Evolutionary conservation across 2,888 invertebrate species (phyloP), one percentile per base, ranked within the genome.

Genomic region (Galeopsomyia nigrocyanea): DNA sequence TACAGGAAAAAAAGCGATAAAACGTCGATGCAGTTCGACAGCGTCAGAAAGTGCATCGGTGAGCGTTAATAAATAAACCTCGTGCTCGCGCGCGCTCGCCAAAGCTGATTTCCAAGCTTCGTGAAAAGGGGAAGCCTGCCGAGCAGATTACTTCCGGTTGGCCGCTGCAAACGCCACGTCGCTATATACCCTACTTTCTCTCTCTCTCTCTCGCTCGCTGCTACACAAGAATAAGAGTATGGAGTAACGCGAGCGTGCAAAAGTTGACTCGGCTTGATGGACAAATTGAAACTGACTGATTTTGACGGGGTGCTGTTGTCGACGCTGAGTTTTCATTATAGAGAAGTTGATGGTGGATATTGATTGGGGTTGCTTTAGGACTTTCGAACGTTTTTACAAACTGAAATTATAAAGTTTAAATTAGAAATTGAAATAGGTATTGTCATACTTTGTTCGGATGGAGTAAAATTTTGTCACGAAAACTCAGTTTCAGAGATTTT

Each of bases 101-200:
- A 68, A 68, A 68, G 60, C 61, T 68, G 39, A 69, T 69, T 62
- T 39, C 62, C 57, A 51, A 39, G 68, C 46, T 17, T 51, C 61
- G 13, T 17, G 61, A 49, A 26, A 63, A 17, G 31, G 61, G 49
- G 71, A 75, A 76, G 65, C 75, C 76, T 76, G 74, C 75, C 76
- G 73, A 76, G 78, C 72, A 73, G 72, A 78, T 78, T 78, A 77
- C 74, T 76, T 78, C 74, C 78, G 76, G 75, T 75, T 76, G 75
- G 77, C 60, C 73, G 76, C 68, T 53, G 77, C 39, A 39, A 39
- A 71, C 70, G 74, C 71, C 39, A 10, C 39, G 39, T 9, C 7
- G 31, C 31, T 31, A 31, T n/a, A n/a, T 68, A 74, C 69, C 74
- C 77, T 66, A 77, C 73, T 76, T 78, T 78, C 76, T 2, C 26